Evolutionary conservation across 2,113 vertebrate species (phyloP), one percentile per base, ranked within the genome.

Genomic region (Ciconia stormi): DNA sequence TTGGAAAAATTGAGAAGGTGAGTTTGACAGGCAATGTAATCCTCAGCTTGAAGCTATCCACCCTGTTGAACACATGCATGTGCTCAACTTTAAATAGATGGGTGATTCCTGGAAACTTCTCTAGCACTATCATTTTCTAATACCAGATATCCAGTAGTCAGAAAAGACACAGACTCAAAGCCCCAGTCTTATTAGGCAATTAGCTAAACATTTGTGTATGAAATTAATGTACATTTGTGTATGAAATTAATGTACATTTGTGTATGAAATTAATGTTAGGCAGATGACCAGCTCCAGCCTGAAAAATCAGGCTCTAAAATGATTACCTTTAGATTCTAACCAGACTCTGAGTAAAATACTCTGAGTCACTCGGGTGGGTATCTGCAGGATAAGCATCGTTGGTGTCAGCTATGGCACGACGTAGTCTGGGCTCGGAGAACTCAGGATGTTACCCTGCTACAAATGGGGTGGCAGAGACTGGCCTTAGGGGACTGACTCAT

Each of bases 1-100:
- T 65, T 82, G 95, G 95, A 96, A 95, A 97, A 91, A 79, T 10
- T 90, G 73, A 90, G 95, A 65, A 69, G 52, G 44, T 30, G 2
- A 70, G 10, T 96, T 87, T 96, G 91, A 94, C 70, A 94, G 47
- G 15, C 81, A 67, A 10, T 56, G 34, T 96, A 85, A 94, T 87
- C 89, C 81, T 79, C 81, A 61, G 66, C 21, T 80, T 93, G 93
- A 91, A 82, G 84, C 76, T 82, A 95, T 69, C 78, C 90, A 76
- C 77, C 40, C 65, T 46, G 77, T 34, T 70, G 44, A 81, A 84
- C 36, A 47, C 40, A 11, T 53, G 52, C 89, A 92, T 4, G 14
- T 92, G 86, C 70, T 87, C n/a, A 58, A 1, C 73, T 89, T 89
- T 72, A 94, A 94, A 87, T 42, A 91, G 77, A 76, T 46, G 38